Base-by-base conservation (phyloP, 2,113 vertebrate species). In the Tyto alba region DNA sequence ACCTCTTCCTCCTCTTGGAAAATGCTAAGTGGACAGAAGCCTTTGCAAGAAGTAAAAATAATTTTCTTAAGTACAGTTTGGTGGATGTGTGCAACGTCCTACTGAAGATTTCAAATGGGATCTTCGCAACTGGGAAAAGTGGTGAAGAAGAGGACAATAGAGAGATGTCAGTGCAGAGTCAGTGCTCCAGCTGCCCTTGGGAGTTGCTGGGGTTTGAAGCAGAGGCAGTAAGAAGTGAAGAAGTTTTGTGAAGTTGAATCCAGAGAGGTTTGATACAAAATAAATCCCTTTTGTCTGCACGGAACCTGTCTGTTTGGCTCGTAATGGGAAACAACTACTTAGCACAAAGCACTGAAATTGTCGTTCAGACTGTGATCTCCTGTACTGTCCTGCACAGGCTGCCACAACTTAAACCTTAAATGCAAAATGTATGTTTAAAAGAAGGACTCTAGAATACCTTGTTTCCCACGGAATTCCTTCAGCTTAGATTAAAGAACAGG, bases 381-480 rank as follows among this genome's bases (percentile, higher is more conserved):
- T 68, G 9, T 22, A 50, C 16, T 18, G 17, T 22, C 69, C 78
- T n/a, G 17, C 17, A 72, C 22, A 68, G 40, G 27, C 48, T 73
- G 36, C 18, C 67, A 66, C 34, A 38, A 62, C 27, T 66, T 41
- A 57, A 72, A 45, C 25, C 15, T 69, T 29, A 69, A 69, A 73
- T 7, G 17, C 41, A 56, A 57, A 80, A 11, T 9, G 36, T 38
- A 9, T 6, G 4, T 64, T 50, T 18, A 13, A 36, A 59, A 76
- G 27, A 48, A 32, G 0, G 2, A 19, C 45, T 25, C 27, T 16
- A 64, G 41, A 88, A 50, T 4, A 26, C 13, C 4, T 1, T 2
- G 22, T 19, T 80, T 66, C 25, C 26, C 38, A 69, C 3, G 2
- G 4, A 55, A 38, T 66, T 75, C 74, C 64, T 88, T 57, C 71